These are phyloP conservation scores for Stomatorhinus ivindoensis DNA, from an alignment of 2,113 vertebrate genomes.

Conservation along the genomic window DNA sequence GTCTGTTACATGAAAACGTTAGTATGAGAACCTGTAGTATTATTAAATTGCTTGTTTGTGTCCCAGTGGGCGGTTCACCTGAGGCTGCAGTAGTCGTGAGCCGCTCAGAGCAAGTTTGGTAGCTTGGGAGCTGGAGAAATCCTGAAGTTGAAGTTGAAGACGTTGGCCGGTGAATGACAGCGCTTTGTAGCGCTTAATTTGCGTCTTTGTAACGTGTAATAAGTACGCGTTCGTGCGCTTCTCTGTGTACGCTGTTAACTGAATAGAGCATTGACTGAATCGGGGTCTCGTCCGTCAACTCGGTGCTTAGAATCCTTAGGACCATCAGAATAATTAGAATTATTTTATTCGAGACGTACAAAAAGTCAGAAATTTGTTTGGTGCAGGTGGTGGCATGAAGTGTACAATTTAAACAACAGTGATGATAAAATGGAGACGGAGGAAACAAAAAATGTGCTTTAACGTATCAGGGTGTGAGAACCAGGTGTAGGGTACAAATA, in stretches of 20 bases:
- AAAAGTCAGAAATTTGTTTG: neutral
- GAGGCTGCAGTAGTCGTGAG: neutral
- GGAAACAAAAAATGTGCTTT: neutral
- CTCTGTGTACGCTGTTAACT: neutral
- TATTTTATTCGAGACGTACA: neutral
- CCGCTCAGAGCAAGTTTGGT: slow-evolving; percentile 54
- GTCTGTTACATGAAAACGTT: neutral
- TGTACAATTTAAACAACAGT: neutral
- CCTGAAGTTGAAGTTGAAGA: slow-evolving; percentile 42
- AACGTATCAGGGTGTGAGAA: neutral
- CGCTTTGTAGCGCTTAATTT: neutral
- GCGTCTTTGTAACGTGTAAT: neutral
- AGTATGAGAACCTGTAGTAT: neutral
- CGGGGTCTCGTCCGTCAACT: neutral
- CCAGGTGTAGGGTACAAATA: neutral
- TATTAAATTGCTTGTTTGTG: neutral
- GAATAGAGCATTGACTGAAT: neutral
- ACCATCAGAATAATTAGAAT: neutral
- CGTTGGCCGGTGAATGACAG: neutral
- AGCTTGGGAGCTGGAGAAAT: slow-evolving; percentile 20
- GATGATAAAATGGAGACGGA: neutral
- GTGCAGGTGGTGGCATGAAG: neutral
- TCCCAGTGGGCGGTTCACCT: neutral
- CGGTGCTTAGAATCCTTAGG: neutral
- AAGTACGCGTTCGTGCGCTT: neutral